Evolutionary conservation across 2,888 invertebrate genomes (phyloP).

Genomic region (Julus scanicus): DNA sequence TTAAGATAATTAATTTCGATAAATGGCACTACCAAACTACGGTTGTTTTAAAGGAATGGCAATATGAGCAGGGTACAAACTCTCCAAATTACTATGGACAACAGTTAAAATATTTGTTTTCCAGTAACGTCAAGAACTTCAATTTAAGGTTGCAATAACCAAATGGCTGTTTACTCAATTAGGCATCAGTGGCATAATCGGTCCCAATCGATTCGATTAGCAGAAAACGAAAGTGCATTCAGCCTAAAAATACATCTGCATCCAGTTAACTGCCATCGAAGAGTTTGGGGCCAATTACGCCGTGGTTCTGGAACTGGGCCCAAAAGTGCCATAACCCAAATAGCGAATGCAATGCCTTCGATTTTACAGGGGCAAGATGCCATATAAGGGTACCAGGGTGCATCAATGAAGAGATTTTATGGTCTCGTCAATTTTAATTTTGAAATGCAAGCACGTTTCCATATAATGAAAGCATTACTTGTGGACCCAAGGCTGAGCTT

Average conservation of each 20-base stretch:
- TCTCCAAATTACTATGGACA: neutral
- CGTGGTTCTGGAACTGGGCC: neutral
- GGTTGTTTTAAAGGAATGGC: neutral
- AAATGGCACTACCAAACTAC: neutral
- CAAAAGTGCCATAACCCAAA: conserved; percentile 1
- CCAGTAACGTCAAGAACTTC: conserved; percentile 4
- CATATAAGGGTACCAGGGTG: neutral
- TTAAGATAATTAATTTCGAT: neutral
- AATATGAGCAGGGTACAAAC: neutral
- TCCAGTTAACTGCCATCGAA: neutral
- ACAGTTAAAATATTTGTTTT: neutral
- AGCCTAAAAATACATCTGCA: neutral
- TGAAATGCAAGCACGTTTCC: too few species aligned
- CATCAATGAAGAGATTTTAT: neutral
- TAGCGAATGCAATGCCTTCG: neutral
- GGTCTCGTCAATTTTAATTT: neutral
- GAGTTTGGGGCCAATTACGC: conserved; percentile 9
- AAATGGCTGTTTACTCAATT: neutral
- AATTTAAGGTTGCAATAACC: neutral
- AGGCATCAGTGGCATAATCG: conserved; percentile 1
- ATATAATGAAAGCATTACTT: too few species aligned
- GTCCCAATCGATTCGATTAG: neutral
- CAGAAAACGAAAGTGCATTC: neutral
- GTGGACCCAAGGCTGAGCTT: neutral
- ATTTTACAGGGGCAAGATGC: neutral